phyloP scores from a whole-genome alignment of 2,797 vertebrate species.

The Pipistrellus pygmaeus region DNA sequence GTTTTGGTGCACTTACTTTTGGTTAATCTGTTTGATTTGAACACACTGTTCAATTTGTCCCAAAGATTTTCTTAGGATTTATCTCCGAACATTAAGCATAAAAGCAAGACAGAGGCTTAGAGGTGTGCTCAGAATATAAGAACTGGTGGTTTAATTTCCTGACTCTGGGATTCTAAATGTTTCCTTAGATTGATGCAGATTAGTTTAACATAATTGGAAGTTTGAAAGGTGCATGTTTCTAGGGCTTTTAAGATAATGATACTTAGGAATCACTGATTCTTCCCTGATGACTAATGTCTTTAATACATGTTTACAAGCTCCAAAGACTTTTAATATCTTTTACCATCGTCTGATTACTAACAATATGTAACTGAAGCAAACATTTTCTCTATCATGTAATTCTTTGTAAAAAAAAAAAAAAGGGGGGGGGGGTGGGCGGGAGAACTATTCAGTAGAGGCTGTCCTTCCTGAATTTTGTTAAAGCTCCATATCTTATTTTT shows the following conservation, averaged over 20 bases:
- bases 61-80: conserved; percentile 54
- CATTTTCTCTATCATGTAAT: conserved; percentile 48
- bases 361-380: conserved; percentile 55
- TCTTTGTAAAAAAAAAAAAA: not conserved
- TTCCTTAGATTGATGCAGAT: conserved; percentile 71
- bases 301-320: conserved; percentile 61
- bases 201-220: conserved; percentile 65
- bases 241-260: conserved; percentile 75
- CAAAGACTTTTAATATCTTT: conserved; percentile 57
- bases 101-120: conserved; percentile 32
- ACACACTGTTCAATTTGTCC: not conserved
- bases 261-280: conserved; percentile 61
- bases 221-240: conserved; percentile 70
- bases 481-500: conserved; percentile 20
- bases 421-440: no score
- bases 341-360: conserved; percentile 45
- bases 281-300: conserved; percentile 61
- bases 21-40: conserved; percentile 37
- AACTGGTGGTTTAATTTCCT: conserved; percentile 68
- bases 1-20: conserved; percentile 5
- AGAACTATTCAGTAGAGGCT: not conserved
- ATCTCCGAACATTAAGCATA: conserved; percentile 16
- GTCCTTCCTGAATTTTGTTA: conserved; percentile 44
- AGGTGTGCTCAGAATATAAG: conserved; percentile 63
- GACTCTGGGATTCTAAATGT: conserved; percentile 16